phyloP scores from a whole-genome alignment of 2,113 vertebrate species.

The Burhinus bistriatus region DNA sequence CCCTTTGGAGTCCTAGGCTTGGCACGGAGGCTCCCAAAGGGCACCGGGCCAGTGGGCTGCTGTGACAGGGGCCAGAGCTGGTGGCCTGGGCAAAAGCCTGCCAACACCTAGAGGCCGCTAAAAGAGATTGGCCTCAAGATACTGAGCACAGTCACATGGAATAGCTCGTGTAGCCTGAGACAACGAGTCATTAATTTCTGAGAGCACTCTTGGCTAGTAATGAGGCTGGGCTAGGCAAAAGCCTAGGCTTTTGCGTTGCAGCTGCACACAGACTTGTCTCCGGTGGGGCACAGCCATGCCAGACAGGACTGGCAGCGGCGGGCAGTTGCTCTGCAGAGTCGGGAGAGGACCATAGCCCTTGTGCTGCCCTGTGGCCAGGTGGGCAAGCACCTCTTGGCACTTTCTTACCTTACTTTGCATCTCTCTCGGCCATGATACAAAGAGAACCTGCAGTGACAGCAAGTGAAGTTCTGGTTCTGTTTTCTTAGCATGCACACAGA shows the following conservation, averaged over 20 bases:
- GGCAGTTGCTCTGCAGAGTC: background rate
- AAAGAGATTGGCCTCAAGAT: background rate
- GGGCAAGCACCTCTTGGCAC: background rate
- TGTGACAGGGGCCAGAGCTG: background rate
- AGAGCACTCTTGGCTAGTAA: background rate
- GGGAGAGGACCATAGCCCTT: background rate
- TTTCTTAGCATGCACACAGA: background rate
- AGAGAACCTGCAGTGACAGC: background rate
- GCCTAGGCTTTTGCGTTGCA: fast-evolving
- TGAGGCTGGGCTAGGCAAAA: background rate
- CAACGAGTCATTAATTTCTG: background rate
- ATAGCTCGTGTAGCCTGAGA: background rate
- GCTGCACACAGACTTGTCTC: background rate
- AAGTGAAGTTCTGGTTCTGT: background rate
- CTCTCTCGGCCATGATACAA: background rate
- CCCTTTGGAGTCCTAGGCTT: background rate
- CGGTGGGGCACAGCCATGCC: background rate
- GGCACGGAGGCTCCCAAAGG: background rate
- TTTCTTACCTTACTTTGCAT: background rate
- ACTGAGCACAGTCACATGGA: background rate
- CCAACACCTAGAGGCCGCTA: background rate
- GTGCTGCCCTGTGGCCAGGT: background rate
- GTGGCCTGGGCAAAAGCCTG: fast-evolving
- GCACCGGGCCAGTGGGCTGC: fast-evolving
- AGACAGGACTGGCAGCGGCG: background rate